A percentile compares a stretch with the other conserved stretches of the same genome.
phyloP scores from a whole-genome alignment of 2,113 vertebrate species.

The Struthidea cinerea region DNA sequence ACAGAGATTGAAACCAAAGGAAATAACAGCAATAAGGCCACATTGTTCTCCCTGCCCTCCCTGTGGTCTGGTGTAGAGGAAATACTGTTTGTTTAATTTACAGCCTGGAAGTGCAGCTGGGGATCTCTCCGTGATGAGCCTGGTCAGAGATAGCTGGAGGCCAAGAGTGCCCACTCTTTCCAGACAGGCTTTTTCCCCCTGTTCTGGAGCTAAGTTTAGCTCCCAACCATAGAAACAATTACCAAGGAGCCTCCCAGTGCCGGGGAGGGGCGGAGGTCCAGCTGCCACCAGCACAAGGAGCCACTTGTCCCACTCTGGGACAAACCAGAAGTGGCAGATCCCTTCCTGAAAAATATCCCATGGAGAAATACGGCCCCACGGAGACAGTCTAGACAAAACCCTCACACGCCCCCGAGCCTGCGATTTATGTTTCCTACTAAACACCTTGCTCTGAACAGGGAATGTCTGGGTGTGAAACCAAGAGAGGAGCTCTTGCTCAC shows the following conservation, averaged over 20 bases:
- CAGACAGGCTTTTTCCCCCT: neutral
- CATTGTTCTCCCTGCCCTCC: slow-evolving; percentile 36
- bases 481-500: neutral
- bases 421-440: neutral
- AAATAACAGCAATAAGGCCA: slow-evolving; percentile 58
- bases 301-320: neutral
- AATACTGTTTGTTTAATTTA: slow-evolving; percentile 62
- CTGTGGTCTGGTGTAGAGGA: slow-evolving; percentile 25
- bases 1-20: slow-evolving; percentile 38
- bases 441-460: neutral
- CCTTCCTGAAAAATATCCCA: neutral
- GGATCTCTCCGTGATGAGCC: neutral
- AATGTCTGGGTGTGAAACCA: neutral
- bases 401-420: neutral
- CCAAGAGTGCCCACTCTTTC: neutral
- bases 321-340: neutral
- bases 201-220: slow-evolving; percentile 1
- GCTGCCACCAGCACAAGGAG: neutral
- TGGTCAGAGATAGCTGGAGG: neutral
- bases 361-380: accelerated
- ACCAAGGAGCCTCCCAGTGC: neutral
- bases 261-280: neutral
- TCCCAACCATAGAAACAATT: neutral
- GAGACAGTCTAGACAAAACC: neutral
- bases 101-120: slow-evolving; percentile 54